phyloP scores from a whole-genome alignment of 2,888 invertebrate genomes.

The Chrysolina haemoptera region DNA sequence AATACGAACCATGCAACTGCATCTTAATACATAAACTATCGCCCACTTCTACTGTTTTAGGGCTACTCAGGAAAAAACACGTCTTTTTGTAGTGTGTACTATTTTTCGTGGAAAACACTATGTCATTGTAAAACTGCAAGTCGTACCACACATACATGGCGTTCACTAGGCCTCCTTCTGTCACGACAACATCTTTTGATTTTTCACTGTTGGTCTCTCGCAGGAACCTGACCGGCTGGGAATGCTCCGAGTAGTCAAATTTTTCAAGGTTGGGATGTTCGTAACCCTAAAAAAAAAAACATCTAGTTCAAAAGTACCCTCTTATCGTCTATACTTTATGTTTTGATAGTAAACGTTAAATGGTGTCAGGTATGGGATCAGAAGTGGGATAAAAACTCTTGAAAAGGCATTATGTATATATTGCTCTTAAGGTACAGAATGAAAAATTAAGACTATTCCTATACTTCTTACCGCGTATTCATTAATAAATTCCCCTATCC shows the following conservation, averaged over 20 bases:
- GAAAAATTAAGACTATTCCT: too few species aligned
- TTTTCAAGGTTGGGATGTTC: slow-evolving; percentile 73
- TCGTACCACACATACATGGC: slow-evolving; percentile 74
- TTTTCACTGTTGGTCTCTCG: slow-evolving; percentile 52
- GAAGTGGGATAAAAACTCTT: slow-evolving; percentile 2
- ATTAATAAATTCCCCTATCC: slow-evolving; percentile 74
- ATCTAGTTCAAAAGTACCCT: background rate
- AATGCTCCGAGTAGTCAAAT: slow-evolving; percentile 68
- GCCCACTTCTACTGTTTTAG: slow-evolving; percentile 62
- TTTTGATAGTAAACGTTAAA: background rate
- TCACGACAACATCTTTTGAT: slow-evolving; percentile 56
- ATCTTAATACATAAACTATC: slow-evolving; percentile 60
- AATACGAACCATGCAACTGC: slow-evolving; percentile 9
- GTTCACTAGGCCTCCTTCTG: slow-evolving; percentile 69
- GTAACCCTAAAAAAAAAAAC: slow-evolving; percentile 63
- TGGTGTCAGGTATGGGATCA: slow-evolving; percentile 2
- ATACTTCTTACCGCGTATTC: slow-evolving; percentile 72
- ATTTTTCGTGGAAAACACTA: slow-evolving; percentile 68
- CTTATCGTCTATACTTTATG: background rate
- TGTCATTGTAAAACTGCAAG: slow-evolving; percentile 69
- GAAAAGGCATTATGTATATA: too few species aligned
- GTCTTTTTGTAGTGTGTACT: slow-evolving; percentile 70
- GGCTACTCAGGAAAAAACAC: slow-evolving; percentile 70
- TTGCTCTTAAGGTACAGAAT: too few species aligned
- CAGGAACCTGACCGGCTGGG: slow-evolving; percentile 61